A percentile compares a stretch with the other conserved stretches of the same genome.
phyloP scores from a whole-genome alignment of 2,797 vertebrate species.

The Lacerta bilineata region DNA sequence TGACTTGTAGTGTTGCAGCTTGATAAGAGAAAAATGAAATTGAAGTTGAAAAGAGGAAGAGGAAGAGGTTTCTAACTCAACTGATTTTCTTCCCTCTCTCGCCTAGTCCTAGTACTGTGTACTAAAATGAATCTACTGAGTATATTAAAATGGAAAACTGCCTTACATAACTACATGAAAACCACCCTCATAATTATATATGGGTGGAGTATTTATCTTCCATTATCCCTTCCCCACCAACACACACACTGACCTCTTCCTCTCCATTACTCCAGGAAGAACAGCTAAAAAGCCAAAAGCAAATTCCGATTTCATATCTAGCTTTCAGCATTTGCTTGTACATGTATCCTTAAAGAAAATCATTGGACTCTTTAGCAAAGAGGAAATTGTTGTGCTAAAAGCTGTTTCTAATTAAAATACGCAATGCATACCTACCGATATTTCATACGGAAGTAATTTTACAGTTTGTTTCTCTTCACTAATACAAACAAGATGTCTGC shows the following conservation, averaged over 20 bases:
- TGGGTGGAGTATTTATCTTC: neutral
- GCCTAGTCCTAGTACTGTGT: neutral
- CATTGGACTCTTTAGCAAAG: neutral
- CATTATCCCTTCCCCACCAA: no score
- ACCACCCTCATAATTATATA: neutral
- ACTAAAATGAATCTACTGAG: neutral
- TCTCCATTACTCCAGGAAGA: neutral
- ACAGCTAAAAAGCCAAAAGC: neutral
- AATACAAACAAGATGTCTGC: slow-evolving; percentile 32
- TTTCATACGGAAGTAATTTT: slow-evolving; percentile 9
- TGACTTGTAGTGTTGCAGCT: neutral
- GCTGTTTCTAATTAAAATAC: slow-evolving; percentile 24
- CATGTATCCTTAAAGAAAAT: neutral
- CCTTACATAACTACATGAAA: neutral
- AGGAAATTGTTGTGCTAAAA: neutral
- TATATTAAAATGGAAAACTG: neutral
- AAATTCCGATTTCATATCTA: neutral
- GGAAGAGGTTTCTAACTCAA: neutral
- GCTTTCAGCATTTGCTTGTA: neutral
- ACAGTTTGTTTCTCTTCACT: slow-evolving; percentile 32
- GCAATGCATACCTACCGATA: neutral
- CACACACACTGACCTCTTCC: neutral
- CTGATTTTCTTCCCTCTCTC: neutral
- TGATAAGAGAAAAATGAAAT: no score
- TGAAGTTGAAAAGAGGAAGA: neutral